Conservation (phyloP, 1,140 invertebrate genomes). For the Drosophila auraria region DNA sequence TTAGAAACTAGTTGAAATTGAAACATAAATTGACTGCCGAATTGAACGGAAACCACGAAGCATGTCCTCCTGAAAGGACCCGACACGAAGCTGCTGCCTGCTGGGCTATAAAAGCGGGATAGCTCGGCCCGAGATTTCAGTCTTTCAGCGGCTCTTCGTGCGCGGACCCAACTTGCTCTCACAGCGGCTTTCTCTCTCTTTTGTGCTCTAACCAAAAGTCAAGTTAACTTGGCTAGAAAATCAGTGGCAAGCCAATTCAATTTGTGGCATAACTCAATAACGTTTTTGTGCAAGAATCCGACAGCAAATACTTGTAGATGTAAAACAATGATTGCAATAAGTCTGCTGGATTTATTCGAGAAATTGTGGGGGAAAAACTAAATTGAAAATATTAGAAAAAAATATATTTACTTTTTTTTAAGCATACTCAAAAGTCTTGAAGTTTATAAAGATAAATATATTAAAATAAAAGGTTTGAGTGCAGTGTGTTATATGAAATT, state of each 20-base stretch:
- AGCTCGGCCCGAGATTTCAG: slow-evolving; percentile 59
- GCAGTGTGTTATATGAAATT: too few species aligned
- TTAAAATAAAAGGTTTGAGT: not conserved
- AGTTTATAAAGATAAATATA: not conserved
- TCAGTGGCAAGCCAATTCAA: slow-evolving; percentile 30
- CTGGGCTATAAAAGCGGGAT: slow-evolving; percentile 69
- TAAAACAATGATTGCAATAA: not conserved
- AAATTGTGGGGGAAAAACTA: not conserved
- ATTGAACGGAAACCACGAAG: slow-evolving; percentile 64
- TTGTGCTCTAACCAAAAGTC: slow-evolving; percentile 23
- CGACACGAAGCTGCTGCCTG: slow-evolving; percentile 11
- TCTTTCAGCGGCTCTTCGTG: slow-evolving; percentile 43
- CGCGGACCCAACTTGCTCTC: slow-evolving; percentile 7
- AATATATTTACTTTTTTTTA: not conserved
- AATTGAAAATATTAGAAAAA: not conserved
- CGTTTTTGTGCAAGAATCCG: slow-evolving; percentile 9
- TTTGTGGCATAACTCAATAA: slow-evolving; percentile 42
- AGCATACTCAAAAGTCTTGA: not conserved
- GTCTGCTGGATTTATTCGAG: not conserved
- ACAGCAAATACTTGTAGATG: not conserved
- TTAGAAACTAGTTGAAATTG: slow-evolving; percentile 39
- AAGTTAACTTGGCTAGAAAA: slow-evolving; percentile 35
- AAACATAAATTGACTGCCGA: slow-evolving; percentile 38
- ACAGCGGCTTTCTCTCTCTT: slow-evolving; percentile 2
- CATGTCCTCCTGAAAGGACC: slow-evolving; percentile 24